Evolutionary conservation across 2,113 vertebrate species (phyloP).

Genomic region (Pleuronectes platessa): DNA sequence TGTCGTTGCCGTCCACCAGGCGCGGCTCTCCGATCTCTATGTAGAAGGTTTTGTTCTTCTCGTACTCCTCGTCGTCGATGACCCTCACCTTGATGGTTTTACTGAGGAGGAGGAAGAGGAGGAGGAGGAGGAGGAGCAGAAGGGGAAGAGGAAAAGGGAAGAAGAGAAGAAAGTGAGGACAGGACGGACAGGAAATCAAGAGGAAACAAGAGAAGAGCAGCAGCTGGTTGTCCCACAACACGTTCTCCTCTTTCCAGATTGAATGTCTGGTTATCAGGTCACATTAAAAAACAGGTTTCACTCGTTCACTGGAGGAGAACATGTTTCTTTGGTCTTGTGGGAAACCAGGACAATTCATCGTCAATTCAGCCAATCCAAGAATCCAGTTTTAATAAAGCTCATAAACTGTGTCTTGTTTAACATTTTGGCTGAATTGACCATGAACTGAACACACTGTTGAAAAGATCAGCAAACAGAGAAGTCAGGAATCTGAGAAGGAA

Average conservation of each 20-base stretch:
- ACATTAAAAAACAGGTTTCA: too few relatives aligned
- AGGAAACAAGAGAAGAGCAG: slow-evolving; percentile 46
- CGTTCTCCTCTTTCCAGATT: neutral
- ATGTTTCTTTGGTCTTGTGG: slow-evolving; percentile 2
- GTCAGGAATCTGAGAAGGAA: neutral
- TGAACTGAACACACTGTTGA: neutral
- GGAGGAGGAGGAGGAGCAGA: slow-evolving; percentile 1
- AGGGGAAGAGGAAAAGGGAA: slow-evolving; percentile 19
- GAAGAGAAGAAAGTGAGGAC: slow-evolving; percentile 67
- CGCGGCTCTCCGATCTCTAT: slow-evolving; percentile 96
- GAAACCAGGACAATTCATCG: slow-evolving; percentile 11
- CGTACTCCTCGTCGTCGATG: slow-evolving; percentile 99
- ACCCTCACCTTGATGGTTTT: slow-evolving; percentile 98
- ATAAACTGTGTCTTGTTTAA: neutral
- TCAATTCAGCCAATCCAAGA: slow-evolving; percentile 26
- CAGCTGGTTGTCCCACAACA: slow-evolving; percentile 19
- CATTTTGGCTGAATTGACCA: slow-evolving; percentile 28
- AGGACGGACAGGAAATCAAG: slow-evolving; percentile 61
- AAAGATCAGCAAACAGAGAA: slow-evolving; percentile 4
- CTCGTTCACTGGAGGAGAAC: too few relatives aligned
- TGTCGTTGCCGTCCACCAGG: slow-evolving; percentile 96
- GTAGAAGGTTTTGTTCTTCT: slow-evolving; percentile 99
- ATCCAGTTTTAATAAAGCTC: neutral
- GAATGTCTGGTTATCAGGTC: neutral
- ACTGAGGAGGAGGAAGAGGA: slow-evolving; percentile 82